A percentile compares a stretch with the other conserved stretches of the same genome.
phyloP scores from a whole-genome alignment of 2,113 vertebrate genomes.

The Motacilla alba region DNA sequence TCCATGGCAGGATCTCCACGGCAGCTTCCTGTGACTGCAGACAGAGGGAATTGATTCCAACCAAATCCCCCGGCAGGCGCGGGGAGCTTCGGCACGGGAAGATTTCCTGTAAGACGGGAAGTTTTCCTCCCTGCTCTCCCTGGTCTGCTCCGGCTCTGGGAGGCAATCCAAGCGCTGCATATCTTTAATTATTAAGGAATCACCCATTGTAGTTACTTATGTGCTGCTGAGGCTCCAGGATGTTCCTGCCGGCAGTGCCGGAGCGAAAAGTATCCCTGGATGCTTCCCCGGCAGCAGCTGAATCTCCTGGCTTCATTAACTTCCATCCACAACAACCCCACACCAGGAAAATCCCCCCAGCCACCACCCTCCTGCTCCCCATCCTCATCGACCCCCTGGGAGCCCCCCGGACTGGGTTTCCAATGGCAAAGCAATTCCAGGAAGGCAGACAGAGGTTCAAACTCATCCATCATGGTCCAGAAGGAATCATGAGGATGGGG shows the following conservation, averaged over 20 bases:
- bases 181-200: conserved; percentile 63
- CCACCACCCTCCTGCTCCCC: neutral
- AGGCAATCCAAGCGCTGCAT: conserved; percentile 27
- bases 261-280: neutral
- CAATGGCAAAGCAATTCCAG: neutral
- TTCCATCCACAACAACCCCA: neutral
- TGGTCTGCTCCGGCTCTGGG: neutral
- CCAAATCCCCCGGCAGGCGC: neutral
- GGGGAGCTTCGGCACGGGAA: neutral
- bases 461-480: neutral
- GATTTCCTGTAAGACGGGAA: conserved; percentile 60
- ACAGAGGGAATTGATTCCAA: neutral
- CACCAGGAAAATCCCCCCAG: neutral
- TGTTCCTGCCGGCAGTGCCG: neutral
- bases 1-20: neutral
- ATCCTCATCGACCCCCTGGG: neutral
- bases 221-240: neutral
- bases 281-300: neutral
- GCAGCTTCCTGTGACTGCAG: neutral
- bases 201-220: conserved; percentile 25
- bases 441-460: neutral
- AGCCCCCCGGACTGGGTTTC: neutral
- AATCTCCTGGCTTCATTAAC: neutral
- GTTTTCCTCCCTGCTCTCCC: conserved; percentile 2
- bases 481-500: neutral